These are phyloP conservation scores for Malurus elegans DNA, from an alignment of 2,113 vertebrate species.

Conservation along the genomic window DNA sequence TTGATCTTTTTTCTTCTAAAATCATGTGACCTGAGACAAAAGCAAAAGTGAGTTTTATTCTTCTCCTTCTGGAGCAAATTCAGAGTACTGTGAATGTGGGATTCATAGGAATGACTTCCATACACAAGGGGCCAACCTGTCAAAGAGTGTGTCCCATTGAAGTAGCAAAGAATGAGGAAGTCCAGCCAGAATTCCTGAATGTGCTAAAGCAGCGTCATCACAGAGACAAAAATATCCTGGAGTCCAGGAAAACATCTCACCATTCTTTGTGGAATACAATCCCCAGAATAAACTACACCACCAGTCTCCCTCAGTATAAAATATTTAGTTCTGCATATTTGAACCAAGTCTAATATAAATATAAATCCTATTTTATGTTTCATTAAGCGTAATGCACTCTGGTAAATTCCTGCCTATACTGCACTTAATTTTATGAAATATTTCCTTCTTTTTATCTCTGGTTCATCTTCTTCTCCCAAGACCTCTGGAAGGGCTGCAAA, in stretches of 20 bases:
- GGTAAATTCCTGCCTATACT: not conserved
- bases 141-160: not conserved
- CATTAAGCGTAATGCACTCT: not conserved
- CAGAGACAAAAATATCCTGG: not conserved
- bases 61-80: not conserved
- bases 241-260: not conserved
- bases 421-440: not conserved
- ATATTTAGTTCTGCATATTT: not conserved
- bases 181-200: not conserved
- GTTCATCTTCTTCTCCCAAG: not conserved
- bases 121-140: accelerated
- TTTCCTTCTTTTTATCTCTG: not conserved
- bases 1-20: not conserved
- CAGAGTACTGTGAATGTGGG: not conserved
- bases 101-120: not conserved
- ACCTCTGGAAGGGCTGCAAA: not conserved
- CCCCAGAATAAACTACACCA: not conserved
- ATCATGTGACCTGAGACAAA: not conserved
- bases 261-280: not conserved
- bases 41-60: not conserved
- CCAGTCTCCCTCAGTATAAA: not conserved
- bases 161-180: not conserved
- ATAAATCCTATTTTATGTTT: not conserved
- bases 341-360: not conserved
- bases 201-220: not conserved